Base-by-base conservation (phyloP, 35 echinoderm and acorn worm species). In the Ptychodera flava region DNA sequence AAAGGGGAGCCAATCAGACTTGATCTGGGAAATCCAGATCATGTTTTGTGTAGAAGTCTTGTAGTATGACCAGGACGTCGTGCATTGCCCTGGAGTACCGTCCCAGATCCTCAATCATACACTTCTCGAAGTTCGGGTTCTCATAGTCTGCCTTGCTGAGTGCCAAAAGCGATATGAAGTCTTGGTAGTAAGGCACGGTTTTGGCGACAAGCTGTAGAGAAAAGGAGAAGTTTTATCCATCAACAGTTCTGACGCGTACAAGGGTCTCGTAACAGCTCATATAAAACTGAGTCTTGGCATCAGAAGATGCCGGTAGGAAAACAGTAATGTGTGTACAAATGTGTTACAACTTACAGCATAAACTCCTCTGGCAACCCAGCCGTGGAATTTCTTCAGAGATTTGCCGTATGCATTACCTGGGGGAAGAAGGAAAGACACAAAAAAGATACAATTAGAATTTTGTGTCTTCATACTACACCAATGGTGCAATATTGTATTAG, bases 271-370 rank as follows among this genome's bases (percentile, higher is more conserved):
- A n/a, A n/a, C n/a, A n/a, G n/a, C n/a, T n/a, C n/a, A n/a, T n/a
- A n/a, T n/a, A n/a, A n/a, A n/a, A n/a, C n/a, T n/a, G n/a, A n/a
- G n/a, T n/a, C n/a, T n/a, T n/a, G n/a, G n/a, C n/a, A n/a, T n/a
- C n/a, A n/a, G n/a, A n/a, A n/a, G n/a, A n/a, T n/a, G n/a, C n/a
- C n/a, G n/a, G n/a, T n/a, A n/a, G n/a, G n/a, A n/a, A n/a, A n/a
- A n/a, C n/a, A n/a, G n/a, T n/a, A n/a, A n/a, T n/a, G n/a, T n/a
- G n/a, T n/a, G n/a, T n/a, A n/a, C n/a, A n/a, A n/a, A n/a, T n/a
- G n/a, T n/a, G n/a, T n/a, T n/a, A n/a, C n/a, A n/a, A 91, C 94
- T 93, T 87, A 97, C 94, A 36, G 91, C 91, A 86, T 93, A 97
- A 15, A 97, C 91, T 45, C 94, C 94, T 36, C 87, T 87, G 28